Percentiles rank a stretch among this genome's conserved stretches.
Evolutionary conservation across 2,113 vertebrate genomes (phyloP).

Genomic region (Platysternon megacephalum): DNA sequence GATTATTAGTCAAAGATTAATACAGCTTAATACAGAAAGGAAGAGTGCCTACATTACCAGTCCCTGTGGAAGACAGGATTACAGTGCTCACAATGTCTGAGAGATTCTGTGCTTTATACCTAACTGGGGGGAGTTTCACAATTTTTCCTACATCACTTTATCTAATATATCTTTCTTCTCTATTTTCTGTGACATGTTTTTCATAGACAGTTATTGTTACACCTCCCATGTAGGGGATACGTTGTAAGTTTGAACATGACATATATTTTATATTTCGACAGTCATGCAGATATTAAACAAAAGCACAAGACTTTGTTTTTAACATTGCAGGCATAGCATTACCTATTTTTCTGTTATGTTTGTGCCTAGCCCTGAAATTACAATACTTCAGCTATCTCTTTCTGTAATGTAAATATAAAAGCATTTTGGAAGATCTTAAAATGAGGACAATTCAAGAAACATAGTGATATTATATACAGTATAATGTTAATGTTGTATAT

Average conservation of each 20-base stretch:
- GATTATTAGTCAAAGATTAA: too few relatives aligned
- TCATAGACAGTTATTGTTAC: background rate
- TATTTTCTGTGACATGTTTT: background rate
- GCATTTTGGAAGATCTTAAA: too few relatives aligned
- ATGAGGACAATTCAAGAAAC: too few relatives aligned
- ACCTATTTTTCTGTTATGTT: background rate
- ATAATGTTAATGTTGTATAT: too few relatives aligned
- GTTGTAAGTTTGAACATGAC: too few relatives aligned
- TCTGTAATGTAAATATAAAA: background rate
- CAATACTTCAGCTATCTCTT: background rate
- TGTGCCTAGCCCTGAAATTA: background rate
- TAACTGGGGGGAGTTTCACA: background rate
- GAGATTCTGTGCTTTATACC: background rate
- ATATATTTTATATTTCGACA: background rate
- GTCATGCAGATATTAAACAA: background rate
- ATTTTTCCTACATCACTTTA: background rate
- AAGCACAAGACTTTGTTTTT: background rate
- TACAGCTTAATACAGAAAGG: too few relatives aligned
- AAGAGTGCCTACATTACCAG: too few relatives aligned
- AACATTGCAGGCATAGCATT: background rate
- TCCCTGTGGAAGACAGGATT: too few relatives aligned
- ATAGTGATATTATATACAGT: too few relatives aligned
- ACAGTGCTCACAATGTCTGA: background rate
- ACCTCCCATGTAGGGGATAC: too few relatives aligned
- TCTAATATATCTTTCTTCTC: background rate